Evolutionary conservation across 2,797 vertebrate species (phyloP), one percentile per base, ranked within the genome.

Genomic region (Bovichtus diacanthus): DNA sequence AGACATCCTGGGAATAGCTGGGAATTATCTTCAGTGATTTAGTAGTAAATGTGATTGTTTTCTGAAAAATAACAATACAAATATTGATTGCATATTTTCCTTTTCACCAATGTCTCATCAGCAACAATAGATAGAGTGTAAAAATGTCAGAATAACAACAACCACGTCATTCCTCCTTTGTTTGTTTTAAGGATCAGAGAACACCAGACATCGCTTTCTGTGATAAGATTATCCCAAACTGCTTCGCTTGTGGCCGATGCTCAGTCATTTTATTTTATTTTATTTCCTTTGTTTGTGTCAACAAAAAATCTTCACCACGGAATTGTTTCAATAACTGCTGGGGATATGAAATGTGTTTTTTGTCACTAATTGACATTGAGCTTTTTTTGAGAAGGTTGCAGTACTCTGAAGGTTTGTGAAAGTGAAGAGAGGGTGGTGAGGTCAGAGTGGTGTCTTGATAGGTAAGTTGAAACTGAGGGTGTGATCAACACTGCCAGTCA

Each of bases 31-130:
- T 80, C 73, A 70, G 77, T 85, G 74, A 82, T 78, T 86, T 66
- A 77, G 63, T 88, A 76, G 70, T 84, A 72, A 78, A 89, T 88
- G 86, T 86, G 84, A 88, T 89, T 87, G 83, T 92, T 90, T 90
- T 83, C 86, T 66, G 61, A 70, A 60, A 73, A 80, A 76, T 50
- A 81, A 85, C 31, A 70, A 55, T 29, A 84, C 51, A 74, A 53
- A 77, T 79, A 60, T 67, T 61, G 54, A 80, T 79, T 70, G 47
- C 34, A 31, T 77, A 62, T 88, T 81, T 84, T 67, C 60, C 47
- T 69, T 81, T 80, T 83, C 41, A 64, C 56, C 47, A 34, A 50
- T 68, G 58, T 76, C 25, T 75, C 77, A 68, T 71, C 63, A 6
- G 55, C 70, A 76, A 74, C 62, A 73, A 39, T 53, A 68, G 61